phyloP scores from a whole-genome alignment of 1,140 invertebrate genomes.

The Ectropis grisescens region DNA sequence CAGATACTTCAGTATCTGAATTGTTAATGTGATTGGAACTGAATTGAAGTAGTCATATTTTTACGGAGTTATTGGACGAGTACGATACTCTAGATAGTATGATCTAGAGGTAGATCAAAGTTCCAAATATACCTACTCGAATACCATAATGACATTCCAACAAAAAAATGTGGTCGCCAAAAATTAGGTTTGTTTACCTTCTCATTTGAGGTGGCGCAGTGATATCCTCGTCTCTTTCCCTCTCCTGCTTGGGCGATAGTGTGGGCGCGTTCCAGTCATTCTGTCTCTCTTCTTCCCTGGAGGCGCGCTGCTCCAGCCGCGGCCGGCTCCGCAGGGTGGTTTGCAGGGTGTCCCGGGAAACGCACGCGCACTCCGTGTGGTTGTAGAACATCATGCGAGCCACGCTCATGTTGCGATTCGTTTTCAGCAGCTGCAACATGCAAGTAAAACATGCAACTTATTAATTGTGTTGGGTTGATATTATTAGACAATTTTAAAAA shows the following conservation, averaged over 20 bases:
- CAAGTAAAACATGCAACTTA: no score
- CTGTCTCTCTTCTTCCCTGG: slow-evolving; percentile 13
- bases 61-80: no score
- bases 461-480: no score
- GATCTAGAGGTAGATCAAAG: no score
- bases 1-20: no score
- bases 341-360: slow-evolving; percentile 52
- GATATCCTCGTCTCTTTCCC: slow-evolving; percentile 30
- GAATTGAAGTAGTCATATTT: no score
- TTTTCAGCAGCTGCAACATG: slow-evolving; percentile 70
- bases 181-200: slow-evolving; percentile 24
- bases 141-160: no score
- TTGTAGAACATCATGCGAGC: slow-evolving; percentile 81
- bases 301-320: slow-evolving; percentile 1
- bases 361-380: slow-evolving; percentile 82
- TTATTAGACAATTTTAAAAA: neutral
- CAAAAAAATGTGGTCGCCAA: no score
- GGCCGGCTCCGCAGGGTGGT: slow-evolving; percentile 9
- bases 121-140: no score
- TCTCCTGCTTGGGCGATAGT: slow-evolving; percentile 25
- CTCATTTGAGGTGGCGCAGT: slow-evolving; percentile 39
- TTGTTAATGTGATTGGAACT: no score
- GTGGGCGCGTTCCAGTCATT: slow-evolving; percentile 35
- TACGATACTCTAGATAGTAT: no score
- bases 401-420: slow-evolving; percentile 53